Percentiles rank a stretch among this genome's conserved stretches.
phyloP scores from a whole-genome alignment of 2,888 invertebrate genomes.

The Liodrosophila aerea region DNA sequence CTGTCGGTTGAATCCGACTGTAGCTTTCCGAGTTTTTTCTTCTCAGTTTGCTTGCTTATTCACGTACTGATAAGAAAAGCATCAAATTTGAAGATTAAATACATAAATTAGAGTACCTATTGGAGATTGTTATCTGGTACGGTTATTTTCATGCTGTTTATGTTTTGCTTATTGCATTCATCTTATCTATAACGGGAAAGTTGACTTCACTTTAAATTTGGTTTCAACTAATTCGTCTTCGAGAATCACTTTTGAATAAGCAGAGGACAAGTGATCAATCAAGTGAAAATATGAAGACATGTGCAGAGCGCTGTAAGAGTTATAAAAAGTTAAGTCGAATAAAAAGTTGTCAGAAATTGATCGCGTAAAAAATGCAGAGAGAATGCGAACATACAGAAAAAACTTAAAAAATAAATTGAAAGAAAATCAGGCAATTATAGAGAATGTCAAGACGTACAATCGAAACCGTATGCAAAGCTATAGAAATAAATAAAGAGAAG shows the following conservation, averaged over 20 bases:
- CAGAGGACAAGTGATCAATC: slow-evolving; percentile 5
- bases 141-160: slow-evolving; percentile 10
- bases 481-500: slow-evolving; percentile 6
- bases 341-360: slow-evolving; percentile 5
- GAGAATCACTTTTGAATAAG: slow-evolving; percentile 8
- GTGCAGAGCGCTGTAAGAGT: slow-evolving; percentile 8
- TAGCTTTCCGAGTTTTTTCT: too few species aligned
- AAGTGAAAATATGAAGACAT: slow-evolving; percentile 6
- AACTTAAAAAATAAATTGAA: too few species aligned
- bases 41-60: too few species aligned
- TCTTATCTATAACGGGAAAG: slow-evolving; percentile 6
- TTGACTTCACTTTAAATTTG: slow-evolving; percentile 1
- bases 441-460: slow-evolving; percentile 7
- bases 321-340: background rate
- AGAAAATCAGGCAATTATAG: slow-evolving; percentile 4
- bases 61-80: slow-evolving; percentile 5
- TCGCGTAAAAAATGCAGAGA: slow-evolving; percentile 7
- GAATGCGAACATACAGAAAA: slow-evolving; percentile 1
- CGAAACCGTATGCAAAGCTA: slow-evolving; percentile 8
- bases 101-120: slow-evolving; percentile 8
- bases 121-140: slow-evolving; percentile 6
- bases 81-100: slow-evolving; percentile 8
- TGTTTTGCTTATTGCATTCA: slow-evolving; percentile 8
- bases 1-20: too few species aligned
- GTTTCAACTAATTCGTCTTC: slow-evolving; percentile 8